These are phyloP conservation scores for Pogona vitticeps DNA, from an alignment of 2,113 vertebrate species.

Conservation along the genomic window DNA sequence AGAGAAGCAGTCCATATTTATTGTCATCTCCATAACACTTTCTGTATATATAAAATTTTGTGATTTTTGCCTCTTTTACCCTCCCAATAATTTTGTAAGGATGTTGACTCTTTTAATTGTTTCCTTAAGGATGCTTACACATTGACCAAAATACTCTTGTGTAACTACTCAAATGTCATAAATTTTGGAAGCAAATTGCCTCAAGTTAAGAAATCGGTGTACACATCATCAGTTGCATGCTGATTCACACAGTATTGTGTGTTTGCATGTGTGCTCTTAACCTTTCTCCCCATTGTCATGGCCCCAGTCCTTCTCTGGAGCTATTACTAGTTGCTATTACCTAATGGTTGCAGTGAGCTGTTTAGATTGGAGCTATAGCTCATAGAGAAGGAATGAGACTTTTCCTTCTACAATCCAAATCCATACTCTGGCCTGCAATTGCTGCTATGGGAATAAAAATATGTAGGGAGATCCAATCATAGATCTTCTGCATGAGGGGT, in stretches of 20 bases:
- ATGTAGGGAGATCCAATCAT: background rate
- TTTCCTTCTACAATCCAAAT: background rate
- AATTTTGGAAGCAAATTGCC: too few species aligned
- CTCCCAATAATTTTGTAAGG: background rate
- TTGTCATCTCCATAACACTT: background rate
- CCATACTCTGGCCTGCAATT: background rate
- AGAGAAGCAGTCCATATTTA: constrained; percentile 1
- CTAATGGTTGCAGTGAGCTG: background rate
- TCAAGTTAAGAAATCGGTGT: too few species aligned
- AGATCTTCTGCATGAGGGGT: too few species aligned
- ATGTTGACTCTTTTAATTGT: background rate
- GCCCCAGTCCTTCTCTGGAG: background rate
- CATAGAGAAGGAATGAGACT: background rate
- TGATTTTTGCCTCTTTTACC: background rate
- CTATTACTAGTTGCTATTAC: background rate
- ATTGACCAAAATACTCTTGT: too few species aligned
- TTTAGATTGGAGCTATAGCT: background rate
- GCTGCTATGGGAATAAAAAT: background rate
- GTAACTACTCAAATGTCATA: too few species aligned
- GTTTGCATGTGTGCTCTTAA: too few species aligned
- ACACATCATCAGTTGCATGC: too few species aligned
- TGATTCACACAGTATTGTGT: too few species aligned
- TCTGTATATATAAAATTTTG: background rate
- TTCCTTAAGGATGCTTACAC: background rate
- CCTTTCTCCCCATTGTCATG: too few species aligned